A percentile compares a stretch with the other conserved stretches of the same genome.
Evolutionary conservation across 2,113 vertebrate genomes (phyloP).

Genomic region (Oxyura jamaicensis): DNA sequence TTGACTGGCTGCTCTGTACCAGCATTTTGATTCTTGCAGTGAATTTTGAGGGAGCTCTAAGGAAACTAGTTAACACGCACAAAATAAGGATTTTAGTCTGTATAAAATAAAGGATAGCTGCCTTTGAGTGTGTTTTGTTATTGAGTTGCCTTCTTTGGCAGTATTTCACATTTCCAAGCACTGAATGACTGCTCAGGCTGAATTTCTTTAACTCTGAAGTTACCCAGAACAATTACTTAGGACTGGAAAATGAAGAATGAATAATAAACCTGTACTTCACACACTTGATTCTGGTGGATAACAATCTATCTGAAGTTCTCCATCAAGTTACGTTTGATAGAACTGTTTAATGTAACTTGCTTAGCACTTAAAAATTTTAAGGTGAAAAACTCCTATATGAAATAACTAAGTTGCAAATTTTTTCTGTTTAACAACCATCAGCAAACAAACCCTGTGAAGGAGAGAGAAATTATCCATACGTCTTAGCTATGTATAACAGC

Average conservation of each 20-base stretch:
- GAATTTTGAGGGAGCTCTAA: not conserved
- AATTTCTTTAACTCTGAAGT: not conserved
- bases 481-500: not conserved
- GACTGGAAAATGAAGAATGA: not conserved
- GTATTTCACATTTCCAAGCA: not conserved
- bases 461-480: not conserved
- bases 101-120: not conserved
- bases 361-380: not conserved
- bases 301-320: not conserved
- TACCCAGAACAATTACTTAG: not conserved
- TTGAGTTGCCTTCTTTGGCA: not conserved
- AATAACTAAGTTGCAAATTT: not conserved
- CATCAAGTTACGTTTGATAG: not conserved
- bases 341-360: not conserved
- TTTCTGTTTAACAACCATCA: not conserved
- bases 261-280: not conserved
- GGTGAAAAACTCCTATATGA: not conserved
- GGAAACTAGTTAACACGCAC: not conserved
- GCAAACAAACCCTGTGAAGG: not conserved
- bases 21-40: not conserved
- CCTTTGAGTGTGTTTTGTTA: not conserved
- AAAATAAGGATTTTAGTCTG: not conserved
- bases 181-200: not conserved
- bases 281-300: not conserved
- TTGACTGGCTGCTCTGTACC: not conserved